These are phyloP conservation scores for Seladonia tumulorum DNA, from an alignment of 2,888 invertebrate genomes.

Conservation along the genomic window DNA sequence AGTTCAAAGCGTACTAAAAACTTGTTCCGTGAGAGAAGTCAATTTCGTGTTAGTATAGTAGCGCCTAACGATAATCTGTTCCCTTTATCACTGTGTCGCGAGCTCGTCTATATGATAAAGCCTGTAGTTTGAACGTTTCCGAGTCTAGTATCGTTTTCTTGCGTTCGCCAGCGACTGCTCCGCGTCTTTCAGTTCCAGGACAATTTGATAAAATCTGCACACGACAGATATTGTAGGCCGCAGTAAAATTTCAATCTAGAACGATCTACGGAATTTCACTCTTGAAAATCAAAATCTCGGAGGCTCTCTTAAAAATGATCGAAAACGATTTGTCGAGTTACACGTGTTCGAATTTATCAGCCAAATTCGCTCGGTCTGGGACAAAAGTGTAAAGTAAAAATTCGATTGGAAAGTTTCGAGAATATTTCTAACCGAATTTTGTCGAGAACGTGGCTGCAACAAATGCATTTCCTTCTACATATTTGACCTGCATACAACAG, in stretches of 20 bases:
- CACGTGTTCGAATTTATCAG: no score
- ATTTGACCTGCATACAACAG: neutral
- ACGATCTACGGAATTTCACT: neutral
- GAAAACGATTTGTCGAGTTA: no score
- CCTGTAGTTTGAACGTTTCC: neutral
- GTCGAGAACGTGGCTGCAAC: neutral
- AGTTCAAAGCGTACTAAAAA: slow-evolving; percentile 3
- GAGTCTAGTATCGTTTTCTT: neutral
- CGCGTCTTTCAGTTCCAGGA: neutral
- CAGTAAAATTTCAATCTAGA: neutral
- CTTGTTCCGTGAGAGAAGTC: slow-evolving; percentile 1
- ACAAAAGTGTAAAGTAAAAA: no score
- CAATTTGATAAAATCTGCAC: neutral
- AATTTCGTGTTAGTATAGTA: neutral
- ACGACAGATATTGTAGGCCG: neutral
- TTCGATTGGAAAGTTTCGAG: no score
- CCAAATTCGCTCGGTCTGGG: no score
- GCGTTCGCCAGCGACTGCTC: neutral
- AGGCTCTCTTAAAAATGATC: no score
- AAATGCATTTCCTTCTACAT: neutral
- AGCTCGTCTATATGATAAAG: slow-evolving; percentile 7
- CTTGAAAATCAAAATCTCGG: neutral
- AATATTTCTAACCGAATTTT: neutral
- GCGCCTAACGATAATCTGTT: slow-evolving; percentile 10
- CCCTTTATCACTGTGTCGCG: neutral